These are phyloP conservation scores for Piscicola geometra DNA, from an alignment of 2,888 invertebrate species.

Conservation along the genomic window DNA sequence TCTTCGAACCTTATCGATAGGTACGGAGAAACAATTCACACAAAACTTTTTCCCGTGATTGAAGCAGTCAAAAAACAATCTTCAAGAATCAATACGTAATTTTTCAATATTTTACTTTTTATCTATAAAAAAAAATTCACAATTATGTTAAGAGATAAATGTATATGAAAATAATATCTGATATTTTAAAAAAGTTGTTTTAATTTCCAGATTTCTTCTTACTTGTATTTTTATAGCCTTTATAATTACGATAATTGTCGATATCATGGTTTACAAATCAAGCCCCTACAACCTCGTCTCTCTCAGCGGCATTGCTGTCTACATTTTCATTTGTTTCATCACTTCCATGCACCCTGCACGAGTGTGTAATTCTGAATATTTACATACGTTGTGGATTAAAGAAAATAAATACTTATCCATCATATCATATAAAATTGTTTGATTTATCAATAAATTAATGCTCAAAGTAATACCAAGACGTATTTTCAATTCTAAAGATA, in stretches of 20 bases:
- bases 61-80: background rate
- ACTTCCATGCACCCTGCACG: background rate
- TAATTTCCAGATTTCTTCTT: background rate
- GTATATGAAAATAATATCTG: too few species aligned
- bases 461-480: too few species aligned
- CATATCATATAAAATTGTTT: too few species aligned
- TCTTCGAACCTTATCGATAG: background rate
- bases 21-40: background rate
- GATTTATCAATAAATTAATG: too few species aligned
- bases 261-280: background rate
- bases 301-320: background rate
- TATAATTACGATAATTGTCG: background rate
- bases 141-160: too few species aligned
- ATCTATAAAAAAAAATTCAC: too few species aligned
- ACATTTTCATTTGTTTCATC: background rate
- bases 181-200: too few species aligned
- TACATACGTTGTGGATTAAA: too few species aligned
- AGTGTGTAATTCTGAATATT: too few species aligned
- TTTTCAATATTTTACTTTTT: too few species aligned
- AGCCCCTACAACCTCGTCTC: background rate
- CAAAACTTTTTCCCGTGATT: background rate
- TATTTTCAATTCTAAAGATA: too few species aligned
- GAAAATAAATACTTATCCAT: too few species aligned
- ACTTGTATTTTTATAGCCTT: background rate
- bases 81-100: background rate